phyloP scores from a whole-genome alignment of 2,113 vertebrate species.

The Chionis minor region DNA sequence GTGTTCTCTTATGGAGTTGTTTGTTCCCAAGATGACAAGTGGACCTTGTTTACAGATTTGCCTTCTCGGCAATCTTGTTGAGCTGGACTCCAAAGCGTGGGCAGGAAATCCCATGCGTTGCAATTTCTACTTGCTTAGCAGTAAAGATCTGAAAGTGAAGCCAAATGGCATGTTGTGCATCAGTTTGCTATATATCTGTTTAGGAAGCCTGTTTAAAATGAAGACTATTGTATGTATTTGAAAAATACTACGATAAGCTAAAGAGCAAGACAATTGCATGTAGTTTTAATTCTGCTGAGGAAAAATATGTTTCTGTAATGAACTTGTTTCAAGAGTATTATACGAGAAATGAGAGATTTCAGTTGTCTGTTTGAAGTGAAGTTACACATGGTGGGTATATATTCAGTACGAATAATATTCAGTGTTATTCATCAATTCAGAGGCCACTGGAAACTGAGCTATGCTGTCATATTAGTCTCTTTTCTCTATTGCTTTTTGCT shows the following conservation, averaged over 20 bases:
- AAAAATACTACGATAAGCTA: background rate
- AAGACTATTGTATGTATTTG: background rate
- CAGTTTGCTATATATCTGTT: background rate
- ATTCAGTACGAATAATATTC: background rate
- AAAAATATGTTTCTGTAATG: background rate
- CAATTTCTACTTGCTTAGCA: too few relatives aligned
- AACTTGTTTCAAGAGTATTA: background rate
- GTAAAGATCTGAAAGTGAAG: background rate
- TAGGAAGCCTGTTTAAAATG: background rate
- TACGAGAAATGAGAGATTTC: background rate
- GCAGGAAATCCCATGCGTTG: background rate
- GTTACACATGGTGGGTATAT: background rate
- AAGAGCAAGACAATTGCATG: background rate
- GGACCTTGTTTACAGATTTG: background rate
- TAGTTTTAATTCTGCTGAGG: background rate
- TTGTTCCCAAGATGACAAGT: background rate
- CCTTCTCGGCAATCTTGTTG: background rate
- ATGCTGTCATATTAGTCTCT: background rate
- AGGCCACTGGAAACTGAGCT: background rate
- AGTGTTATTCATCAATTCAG: background rate
- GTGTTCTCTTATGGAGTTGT: fast-evolving
- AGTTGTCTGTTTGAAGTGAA: background rate
- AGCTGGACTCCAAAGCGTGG: background rate
- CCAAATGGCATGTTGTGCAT: background rate
- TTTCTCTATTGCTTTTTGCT: background rate